Evolutionary conservation across 2,888 invertebrate genomes (phyloP), one percentile per base, ranked within the genome.

Genomic region (Cantharis rufa): DNA sequence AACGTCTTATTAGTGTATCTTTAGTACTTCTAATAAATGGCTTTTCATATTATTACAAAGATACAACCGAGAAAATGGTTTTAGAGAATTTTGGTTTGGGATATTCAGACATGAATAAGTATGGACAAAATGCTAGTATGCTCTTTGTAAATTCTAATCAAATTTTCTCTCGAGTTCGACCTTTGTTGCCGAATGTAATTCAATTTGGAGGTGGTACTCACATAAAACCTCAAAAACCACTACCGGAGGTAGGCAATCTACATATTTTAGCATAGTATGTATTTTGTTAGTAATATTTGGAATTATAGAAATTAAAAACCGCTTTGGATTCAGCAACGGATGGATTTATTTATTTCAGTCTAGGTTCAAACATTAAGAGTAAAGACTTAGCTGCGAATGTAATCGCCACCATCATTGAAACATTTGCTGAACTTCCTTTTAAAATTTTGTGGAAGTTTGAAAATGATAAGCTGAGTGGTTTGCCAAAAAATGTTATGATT

Each of bases 361-460:
- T 75, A 27, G 75, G 75, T 10, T 32, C 28, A 10, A 75, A 75
- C 68, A 32, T 71, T 2, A 68, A 71, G 28, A 71, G 71, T 15
- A 66, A 15, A 71, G 16, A 62, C 3, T 10, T 75, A 24, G 5
- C 86, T 10, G 73, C 82, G 18, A 79, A 86, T 10, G 84, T 83
- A 16, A 69, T 84, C 3, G 78, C 85, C 15, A 82, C 82, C 7
- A 81, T 89, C 15, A 21, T 88, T 10, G 81, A 84, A 15, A 86
- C 86, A 10, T 88, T 89, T 74, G 75, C 85, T 1, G 82, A 86
- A 78, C 76, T 89, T n/a, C 87, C 88, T 3, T 88, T 88, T 77
- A 86, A 85, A 72, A 84, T 89, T 16, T 77, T 90, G 3, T 89
- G 89, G 88, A 89, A 89, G 83, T 88, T 85, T 82, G 89, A 89